A percentile compares a stretch with the other conserved stretches of the same genome.
Conservation (phyloP, 2,888 invertebrate genomes). For the Machimus rusticus region DNA sequence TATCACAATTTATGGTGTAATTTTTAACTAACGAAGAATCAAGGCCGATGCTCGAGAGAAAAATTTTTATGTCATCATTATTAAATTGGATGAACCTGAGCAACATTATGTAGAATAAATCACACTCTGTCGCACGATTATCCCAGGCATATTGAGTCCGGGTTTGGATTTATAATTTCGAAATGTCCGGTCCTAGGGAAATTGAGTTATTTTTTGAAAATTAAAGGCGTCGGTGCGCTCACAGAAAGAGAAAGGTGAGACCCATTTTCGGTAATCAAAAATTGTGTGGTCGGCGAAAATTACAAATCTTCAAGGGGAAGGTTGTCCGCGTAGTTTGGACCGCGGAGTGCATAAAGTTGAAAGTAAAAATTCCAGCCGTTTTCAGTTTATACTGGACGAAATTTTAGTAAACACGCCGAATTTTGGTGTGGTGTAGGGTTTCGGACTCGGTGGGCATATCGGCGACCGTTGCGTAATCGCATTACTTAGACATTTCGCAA, state of each 20-base stretch:
- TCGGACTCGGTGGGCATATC: neutral
- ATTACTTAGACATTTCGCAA: neutral
- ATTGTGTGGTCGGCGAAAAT: neutral
- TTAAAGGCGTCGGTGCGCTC: neutral
- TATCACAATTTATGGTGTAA: neutral
- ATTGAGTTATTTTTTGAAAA: neutral
- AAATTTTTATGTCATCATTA: slow-evolving; percentile 3
- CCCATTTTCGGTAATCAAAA: slow-evolving; percentile 11
- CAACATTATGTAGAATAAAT: neutral
- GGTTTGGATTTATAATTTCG: neutral
- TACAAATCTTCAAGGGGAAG: slow-evolving; percentile 27
- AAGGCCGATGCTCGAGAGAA: neutral
- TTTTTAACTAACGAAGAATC: neutral
- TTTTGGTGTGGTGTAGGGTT: neutral
- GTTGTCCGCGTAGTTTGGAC: neutral
- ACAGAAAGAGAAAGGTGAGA: slow-evolving; percentile 9
- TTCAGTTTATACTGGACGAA: neutral
- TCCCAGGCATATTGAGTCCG: neutral
- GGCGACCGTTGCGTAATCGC: neutral
- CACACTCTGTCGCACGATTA: neutral
- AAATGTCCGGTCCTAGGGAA: neutral
- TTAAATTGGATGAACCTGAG: neutral
- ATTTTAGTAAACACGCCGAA: neutral
- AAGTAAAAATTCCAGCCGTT: slow-evolving; percentile 7
- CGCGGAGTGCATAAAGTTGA: neutral